Conservation (phyloP, 2,113 vertebrate species). For the Antechinus flavipes region DNA sequence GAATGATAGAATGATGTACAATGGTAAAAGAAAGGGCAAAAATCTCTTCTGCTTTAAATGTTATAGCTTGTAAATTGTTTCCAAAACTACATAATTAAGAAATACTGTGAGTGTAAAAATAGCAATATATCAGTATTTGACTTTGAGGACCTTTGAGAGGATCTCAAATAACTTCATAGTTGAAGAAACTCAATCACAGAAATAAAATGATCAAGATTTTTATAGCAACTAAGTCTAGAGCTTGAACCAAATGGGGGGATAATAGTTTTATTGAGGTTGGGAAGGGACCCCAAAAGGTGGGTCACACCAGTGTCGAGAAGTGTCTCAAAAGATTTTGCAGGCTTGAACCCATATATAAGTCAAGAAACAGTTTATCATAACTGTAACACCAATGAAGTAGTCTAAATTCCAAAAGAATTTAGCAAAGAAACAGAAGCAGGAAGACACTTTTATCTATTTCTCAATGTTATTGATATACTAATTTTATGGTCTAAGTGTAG, state of each 20-base stretch:
- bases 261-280: not conserved
- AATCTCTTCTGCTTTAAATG: conserved; percentile 47
- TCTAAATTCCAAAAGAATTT: too few species aligned
- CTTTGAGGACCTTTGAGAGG: conserved; percentile 39
- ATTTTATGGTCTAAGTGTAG: too few species aligned
- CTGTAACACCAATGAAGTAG: too few species aligned
- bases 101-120: conserved; percentile 38
- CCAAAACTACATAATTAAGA: conserved; percentile 51
- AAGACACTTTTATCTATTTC: too few species aligned
- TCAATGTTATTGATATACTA: too few species aligned
- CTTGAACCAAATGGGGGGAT: not conserved
- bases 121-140: conserved; percentile 48
- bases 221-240: not conserved
- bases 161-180: conserved; percentile 50
- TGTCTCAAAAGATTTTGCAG: too few species aligned
- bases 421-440: too few species aligned
- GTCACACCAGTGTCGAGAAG: too few species aligned
- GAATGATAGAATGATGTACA: conserved; percentile 42
- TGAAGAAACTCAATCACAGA: conserved; percentile 31
- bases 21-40: not conserved
- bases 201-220: conserved; percentile 13
- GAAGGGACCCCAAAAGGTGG: too few species aligned
- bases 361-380: too few species aligned
- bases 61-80: conserved; percentile 48
- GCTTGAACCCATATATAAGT: too few species aligned